These are phyloP conservation scores for Aphelinus certus DNA, from an alignment of 1,140 invertebrate genomes.

Conservation along the genomic window DNA sequence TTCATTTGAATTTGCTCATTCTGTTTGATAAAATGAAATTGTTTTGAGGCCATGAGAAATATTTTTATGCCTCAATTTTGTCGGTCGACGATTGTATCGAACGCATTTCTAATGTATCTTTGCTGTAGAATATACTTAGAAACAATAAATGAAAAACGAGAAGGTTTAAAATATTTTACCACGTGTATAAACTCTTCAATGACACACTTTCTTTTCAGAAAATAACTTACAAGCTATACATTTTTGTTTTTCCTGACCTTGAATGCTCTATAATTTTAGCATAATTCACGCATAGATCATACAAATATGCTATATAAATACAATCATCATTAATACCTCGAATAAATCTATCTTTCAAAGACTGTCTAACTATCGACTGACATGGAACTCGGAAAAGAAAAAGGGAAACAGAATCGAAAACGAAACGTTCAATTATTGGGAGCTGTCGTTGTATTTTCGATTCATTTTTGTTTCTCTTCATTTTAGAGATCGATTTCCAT, in stretches of 20 bases:
- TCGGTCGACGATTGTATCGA: conserved; percentile 44
- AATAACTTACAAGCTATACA: conserved; percentile 45
- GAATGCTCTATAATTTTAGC: conserved; percentile 30
- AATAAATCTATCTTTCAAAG: conserved; percentile 42
- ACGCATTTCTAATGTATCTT: conserved; percentile 32
- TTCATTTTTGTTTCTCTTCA: conserved; percentile 29
- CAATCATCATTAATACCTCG: conserved; percentile 54
- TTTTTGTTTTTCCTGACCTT: conserved; percentile 34
- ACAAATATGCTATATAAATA: conserved; percentile 55
- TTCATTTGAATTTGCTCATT: too few species aligned
- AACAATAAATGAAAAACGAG: conserved; percentile 43
- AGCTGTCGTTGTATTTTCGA: conserved; percentile 45
- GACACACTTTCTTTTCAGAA: conserved; percentile 44
- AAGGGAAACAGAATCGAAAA: conserved; percentile 31
- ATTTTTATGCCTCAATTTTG: conserved; percentile 26
- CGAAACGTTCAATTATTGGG: conserved; percentile 45
- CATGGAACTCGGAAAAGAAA: conserved; percentile 8
- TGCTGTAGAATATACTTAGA: conserved; percentile 31
- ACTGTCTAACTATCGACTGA: conserved; percentile 33
- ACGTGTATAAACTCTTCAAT: conserved; percentile 39
- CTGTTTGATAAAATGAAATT: conserved; percentile 1
- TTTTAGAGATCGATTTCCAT: conserved; percentile 6
- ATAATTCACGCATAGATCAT: conserved; percentile 47
- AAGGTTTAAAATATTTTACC: conserved; percentile 34
- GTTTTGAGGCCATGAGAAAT: background rate